phyloP scores from a whole-genome alignment of 2,113 vertebrate species.

The Xiphorhynchus elegans region DNA sequence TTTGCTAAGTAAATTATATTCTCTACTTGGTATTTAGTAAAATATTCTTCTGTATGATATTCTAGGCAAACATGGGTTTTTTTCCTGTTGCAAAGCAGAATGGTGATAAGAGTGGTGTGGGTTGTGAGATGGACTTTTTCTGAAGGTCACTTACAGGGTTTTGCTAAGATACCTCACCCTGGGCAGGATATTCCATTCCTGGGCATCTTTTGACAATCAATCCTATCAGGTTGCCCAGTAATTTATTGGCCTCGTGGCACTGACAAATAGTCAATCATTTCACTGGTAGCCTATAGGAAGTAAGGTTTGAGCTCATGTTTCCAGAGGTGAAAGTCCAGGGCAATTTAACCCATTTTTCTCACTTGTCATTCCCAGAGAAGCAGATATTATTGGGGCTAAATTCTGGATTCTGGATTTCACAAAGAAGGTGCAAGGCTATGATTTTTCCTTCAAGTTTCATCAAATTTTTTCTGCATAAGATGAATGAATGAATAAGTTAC shows the following conservation, averaged over 20 bases:
- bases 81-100: conserved; percentile 7
- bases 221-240: not conserved
- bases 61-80: not conserved
- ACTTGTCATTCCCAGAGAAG: not conserved
- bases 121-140: not conserved
- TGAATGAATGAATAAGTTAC: conserved; percentile 54
- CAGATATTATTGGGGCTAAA: not conserved
- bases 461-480: conserved; percentile 43
- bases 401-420: not conserved
- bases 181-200: not conserved
- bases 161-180: not conserved
- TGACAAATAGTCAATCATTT: conserved; percentile 27
- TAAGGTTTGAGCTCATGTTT: conserved; percentile 5
- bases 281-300: not conserved
- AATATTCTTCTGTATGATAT: conserved; percentile 23
- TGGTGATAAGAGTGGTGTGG: not conserved
- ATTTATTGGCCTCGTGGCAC: conserved; percentile 20
- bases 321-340: conserved; percentile 31
- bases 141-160: conserved; percentile 6
- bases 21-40: conserved; percentile 55
- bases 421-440: conserved; percentile 27
- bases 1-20: conserved; percentile 71
- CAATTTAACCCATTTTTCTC: conserved; percentile 40
- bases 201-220: conserved; percentile 10
- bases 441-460: conserved; percentile 42